Percentiles rank a stretch among this genome's conserved stretches.
These are phyloP conservation scores for Coturnix japonica DNA, from an alignment of 2,113 vertebrate genomes.

Conservation along the genomic window DNA sequence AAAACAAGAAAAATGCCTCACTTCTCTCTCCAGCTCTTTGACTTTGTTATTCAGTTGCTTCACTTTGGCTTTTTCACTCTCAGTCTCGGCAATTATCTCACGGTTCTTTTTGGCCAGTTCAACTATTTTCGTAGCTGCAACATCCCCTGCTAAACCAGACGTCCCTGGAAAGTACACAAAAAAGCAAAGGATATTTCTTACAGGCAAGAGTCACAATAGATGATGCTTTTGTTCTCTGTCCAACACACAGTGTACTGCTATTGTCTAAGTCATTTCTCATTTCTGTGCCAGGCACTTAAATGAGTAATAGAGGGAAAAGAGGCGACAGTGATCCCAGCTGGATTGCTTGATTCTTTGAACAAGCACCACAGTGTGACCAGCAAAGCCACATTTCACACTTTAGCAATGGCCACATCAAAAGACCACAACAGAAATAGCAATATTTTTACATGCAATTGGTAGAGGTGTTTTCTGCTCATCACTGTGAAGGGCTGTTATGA, in stretches of 20 bases:
- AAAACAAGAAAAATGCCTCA: slow-evolving; percentile 54
- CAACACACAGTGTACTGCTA: background rate
- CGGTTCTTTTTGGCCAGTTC: slow-evolving; percentile 92
- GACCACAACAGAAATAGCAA: background rate
- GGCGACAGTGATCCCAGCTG: slow-evolving; percentile 1
- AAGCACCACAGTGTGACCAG: background rate
- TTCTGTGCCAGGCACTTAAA: slow-evolving; percentile 53
- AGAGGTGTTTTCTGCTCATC: background rate
- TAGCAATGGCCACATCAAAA: background rate
- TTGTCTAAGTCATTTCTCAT: background rate
- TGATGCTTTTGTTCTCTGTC: background rate
- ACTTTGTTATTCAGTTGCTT: slow-evolving; percentile 83
- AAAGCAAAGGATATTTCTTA: slow-evolving; percentile 15
- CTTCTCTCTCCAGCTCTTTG: slow-evolving; percentile 90
- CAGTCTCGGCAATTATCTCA: slow-evolving; percentile 81
- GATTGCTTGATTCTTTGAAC: background rate
- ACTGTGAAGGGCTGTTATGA: background rate
- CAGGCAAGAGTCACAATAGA: background rate
- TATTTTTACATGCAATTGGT: background rate
- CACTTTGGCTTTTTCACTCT: slow-evolving; percentile 82
- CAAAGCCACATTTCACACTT: background rate
- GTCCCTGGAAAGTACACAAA: slow-evolving; percentile 73
- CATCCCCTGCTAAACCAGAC: slow-evolving; percentile 83
- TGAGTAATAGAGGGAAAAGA: background rate
- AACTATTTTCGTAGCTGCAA: slow-evolving; percentile 90